phyloP scores from a whole-genome alignment of 2,888 invertebrate genomes.

The Sepioteuthis lessoniana region DNA sequence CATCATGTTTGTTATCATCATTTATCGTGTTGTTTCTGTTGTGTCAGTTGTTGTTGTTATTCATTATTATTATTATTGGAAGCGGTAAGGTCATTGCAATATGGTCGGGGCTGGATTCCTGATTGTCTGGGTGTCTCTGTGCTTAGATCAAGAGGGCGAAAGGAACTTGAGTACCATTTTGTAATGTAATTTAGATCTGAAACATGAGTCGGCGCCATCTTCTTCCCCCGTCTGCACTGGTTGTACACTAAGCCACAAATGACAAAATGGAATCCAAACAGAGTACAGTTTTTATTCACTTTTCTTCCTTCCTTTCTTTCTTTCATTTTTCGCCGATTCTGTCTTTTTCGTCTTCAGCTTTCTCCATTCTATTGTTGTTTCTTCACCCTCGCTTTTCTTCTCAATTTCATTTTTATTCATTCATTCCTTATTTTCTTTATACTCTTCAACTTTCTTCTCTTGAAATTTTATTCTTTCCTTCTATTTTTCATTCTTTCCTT shows the following conservation, averaged over 20 bases:
- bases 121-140: background rate
- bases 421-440: background rate
- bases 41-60: background rate
- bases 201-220: background rate
- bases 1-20: background rate
- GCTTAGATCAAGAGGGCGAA: background rate
- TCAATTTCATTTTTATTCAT: background rate
- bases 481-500: background rate
- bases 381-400: background rate
- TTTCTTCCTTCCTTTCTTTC: background rate
- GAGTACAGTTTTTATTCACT: background rate
- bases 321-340: background rate
- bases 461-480: background rate
- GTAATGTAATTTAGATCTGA: conserved; percentile 23
- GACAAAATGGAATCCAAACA: background rate
- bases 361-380: background rate
- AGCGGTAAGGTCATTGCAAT: background rate
- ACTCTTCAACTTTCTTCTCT: background rate
- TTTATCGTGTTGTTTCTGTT: background rate
- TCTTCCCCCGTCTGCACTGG: background rate
- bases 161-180: background rate
- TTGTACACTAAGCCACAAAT: background rate
- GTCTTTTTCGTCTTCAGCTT: background rate
- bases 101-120: background rate
- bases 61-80: background rate